phyloP scores from a whole-genome alignment of 2,888 invertebrate species.

The Amphimallon solstitiale region DNA sequence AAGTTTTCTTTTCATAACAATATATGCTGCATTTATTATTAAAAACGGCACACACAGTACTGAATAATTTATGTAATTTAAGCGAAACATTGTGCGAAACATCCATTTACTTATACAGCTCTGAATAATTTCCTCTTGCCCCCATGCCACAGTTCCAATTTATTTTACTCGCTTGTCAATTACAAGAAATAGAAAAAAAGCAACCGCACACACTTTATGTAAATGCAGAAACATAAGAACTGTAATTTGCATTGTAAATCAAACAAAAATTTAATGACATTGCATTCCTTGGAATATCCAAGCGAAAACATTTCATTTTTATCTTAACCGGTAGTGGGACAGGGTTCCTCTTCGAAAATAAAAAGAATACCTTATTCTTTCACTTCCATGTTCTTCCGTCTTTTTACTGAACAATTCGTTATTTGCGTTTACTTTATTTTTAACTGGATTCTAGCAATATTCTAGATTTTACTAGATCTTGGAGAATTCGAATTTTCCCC shows the following conservation, averaged over 20 bases:
- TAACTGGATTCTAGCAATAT: conserved; percentile 8
- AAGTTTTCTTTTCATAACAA: too few species aligned
- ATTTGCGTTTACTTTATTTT: conserved; percentile 6
- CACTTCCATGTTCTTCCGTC: background rate
- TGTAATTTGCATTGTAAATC: conserved; percentile 24
- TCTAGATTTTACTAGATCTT: conserved; percentile 6
- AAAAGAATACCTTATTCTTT: conserved; percentile 13
- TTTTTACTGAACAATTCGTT: conserved; percentile 14
- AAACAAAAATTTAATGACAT: conserved; percentile 26
- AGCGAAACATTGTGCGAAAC: too few species aligned
- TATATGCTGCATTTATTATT: too few species aligned
- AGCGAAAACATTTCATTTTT: conserved; percentile 5
- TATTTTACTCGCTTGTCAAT: conserved; percentile 10
- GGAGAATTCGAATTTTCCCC: background rate
- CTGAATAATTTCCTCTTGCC: too few species aligned
- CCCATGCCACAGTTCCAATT: background rate
- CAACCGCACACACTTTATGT: background rate
- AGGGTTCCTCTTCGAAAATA: conserved; percentile 3
- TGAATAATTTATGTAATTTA: too few species aligned
- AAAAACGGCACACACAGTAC: too few species aligned
- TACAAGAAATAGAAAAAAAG: conserved; percentile 5
- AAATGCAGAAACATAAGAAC: conserved; percentile 7
- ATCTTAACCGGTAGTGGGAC: background rate
- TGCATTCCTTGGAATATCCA: conserved; percentile 1
- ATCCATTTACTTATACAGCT: too few species aligned